A percentile compares a stretch with the other conserved stretches of the same genome.
phyloP scores from a whole-genome alignment of 2,113 vertebrate species.

The Amia ocellicauda region DNA sequence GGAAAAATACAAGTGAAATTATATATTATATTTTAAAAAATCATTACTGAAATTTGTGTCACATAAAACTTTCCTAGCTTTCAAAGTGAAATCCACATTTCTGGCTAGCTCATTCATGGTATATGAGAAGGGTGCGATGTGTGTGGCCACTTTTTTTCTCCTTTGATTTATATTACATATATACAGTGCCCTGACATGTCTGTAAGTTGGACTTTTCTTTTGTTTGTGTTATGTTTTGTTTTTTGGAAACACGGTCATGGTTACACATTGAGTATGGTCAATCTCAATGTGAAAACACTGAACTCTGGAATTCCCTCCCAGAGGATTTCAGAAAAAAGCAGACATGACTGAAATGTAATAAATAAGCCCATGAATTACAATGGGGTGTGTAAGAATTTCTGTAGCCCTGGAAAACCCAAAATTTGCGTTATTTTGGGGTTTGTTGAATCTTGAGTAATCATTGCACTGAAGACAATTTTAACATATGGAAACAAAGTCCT shows the following conservation, averaged over 20 bases:
- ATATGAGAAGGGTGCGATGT: not conserved
- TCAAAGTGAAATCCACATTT: no score
- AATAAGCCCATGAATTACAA: not conserved
- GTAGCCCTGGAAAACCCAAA: no score
- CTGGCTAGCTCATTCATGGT: not conserved
- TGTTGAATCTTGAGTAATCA: no score
- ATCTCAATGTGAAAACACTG: not conserved
- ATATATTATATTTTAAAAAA: no score
- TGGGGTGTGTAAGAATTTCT: not conserved
- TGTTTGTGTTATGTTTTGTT: not conserved
- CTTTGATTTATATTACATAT: not conserved
- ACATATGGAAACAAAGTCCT: no score
- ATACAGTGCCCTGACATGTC: not conserved
- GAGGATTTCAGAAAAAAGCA: not conserved
- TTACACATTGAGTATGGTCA: not conserved
- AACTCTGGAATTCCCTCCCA: not conserved
- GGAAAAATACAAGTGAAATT: no score
- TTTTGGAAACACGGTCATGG: slow-evolving; percentile 4
- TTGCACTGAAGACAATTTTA: no score
- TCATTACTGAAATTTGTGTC: no score
- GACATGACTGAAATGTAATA: not conserved
- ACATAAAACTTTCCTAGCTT: no score
- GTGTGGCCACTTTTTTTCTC: not conserved
- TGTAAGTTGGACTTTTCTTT: not conserved
- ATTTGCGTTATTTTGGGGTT: no score